Evolutionary conservation across 2,888 invertebrate genomes (phyloP).

Genomic region (Heteropelma amictum): DNA sequence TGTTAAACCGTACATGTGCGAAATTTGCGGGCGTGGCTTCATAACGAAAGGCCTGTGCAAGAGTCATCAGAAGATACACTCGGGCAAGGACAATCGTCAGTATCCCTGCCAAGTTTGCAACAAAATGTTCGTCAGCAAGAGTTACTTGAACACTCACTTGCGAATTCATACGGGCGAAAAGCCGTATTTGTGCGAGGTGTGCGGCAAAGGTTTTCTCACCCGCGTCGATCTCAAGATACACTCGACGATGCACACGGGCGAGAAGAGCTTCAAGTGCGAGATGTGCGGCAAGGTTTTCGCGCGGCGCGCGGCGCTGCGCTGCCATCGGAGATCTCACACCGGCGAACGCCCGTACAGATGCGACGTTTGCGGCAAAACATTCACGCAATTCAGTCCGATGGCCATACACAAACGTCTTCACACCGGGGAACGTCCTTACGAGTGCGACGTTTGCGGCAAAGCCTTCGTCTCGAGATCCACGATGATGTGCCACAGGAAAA

Average conservation of each 20-base stretch:
- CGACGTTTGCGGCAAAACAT: slow-evolving; percentile 82
- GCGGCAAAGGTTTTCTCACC: slow-evolving; percentile 82
- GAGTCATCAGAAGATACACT: slow-evolving; percentile 81
- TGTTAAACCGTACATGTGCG: slow-evolving; percentile 81
- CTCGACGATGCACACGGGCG: slow-evolving; percentile 82
- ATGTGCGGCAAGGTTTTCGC: slow-evolving; percentile 83
- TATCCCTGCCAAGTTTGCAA: slow-evolving; percentile 81
- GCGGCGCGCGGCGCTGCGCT: slow-evolving; percentile 81
- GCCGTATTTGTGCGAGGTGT: slow-evolving; percentile 82
- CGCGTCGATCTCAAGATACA: slow-evolving; percentile 81
- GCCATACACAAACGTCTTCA: slow-evolving; percentile 82
- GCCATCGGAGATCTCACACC: slow-evolving; percentile 81
- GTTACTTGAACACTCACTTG: slow-evolving; percentile 81
- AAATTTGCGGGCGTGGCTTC: slow-evolving; percentile 81
- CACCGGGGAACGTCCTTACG: slow-evolving; percentile 82
- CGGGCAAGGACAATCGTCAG: slow-evolving; percentile 81
- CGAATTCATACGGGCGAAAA: slow-evolving; percentile 82
- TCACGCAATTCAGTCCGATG: slow-evolving; percentile 84
- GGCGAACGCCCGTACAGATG: slow-evolving; percentile 81
- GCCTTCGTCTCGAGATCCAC: slow-evolving; percentile 81
- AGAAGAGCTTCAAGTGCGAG: slow-evolving; percentile 82
- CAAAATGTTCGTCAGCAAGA: slow-evolving; percentile 82
- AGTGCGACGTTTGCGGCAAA: slow-evolving; percentile 81
- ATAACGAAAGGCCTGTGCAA: slow-evolving; percentile 82
- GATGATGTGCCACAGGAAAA: slow-evolving; percentile 81